Conservation (phyloP, 2,888 invertebrate species). For the Rhyacophila evoluta region DNA sequence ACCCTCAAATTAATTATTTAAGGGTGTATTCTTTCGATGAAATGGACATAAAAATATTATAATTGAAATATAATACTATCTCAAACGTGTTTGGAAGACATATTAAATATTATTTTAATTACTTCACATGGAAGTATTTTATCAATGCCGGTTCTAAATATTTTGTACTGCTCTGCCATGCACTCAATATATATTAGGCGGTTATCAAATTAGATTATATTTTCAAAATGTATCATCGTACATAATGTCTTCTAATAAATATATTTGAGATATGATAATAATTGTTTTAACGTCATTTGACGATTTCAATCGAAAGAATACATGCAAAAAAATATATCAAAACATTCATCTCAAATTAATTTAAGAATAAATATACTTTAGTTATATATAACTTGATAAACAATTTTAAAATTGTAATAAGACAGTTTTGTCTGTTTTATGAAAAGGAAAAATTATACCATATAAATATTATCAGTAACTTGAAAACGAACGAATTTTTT, state of each 20-base stretch:
- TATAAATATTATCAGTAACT: too few species aligned
- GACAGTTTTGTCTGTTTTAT: too few species aligned
- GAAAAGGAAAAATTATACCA: too few species aligned
- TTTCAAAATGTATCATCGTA: background rate
- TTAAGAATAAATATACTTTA: too few species aligned
- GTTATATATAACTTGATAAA: too few species aligned
- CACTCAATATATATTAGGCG: background rate
- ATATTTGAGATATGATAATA: background rate
- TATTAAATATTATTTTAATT: background rate
- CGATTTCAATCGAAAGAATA: too few species aligned
- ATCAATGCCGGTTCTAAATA: conserved; percentile 13
- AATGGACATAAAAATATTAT: background rate
- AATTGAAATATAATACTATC: background rate
- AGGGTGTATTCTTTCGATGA: background rate
- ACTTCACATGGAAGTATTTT: background rate
- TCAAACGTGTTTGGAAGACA: background rate
- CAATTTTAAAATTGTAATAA: too few species aligned
- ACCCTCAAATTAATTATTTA: too few species aligned
- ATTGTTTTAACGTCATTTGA: too few species aligned
- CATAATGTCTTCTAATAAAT: background rate
- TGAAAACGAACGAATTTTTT: too few species aligned
- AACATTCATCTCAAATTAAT: too few species aligned
- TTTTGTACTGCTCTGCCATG: background rate
- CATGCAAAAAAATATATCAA: too few species aligned
- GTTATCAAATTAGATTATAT: background rate